Evolutionary conservation across 2,888 invertebrate species (phyloP), one percentile per base, ranked within the genome.

Genomic region (Archips crataeganus): DNA sequence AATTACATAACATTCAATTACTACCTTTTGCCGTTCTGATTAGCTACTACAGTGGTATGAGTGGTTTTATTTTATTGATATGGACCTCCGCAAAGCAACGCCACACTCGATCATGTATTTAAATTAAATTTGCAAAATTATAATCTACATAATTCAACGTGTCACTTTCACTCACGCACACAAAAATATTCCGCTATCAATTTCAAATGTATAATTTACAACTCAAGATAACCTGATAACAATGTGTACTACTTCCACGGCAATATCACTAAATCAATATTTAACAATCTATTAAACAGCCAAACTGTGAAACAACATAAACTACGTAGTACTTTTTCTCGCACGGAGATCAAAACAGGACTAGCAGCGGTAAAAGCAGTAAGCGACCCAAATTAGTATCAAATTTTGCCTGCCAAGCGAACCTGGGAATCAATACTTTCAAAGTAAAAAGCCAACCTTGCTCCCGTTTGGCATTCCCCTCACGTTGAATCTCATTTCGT

Each of bases 371-470:
- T 10, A 3, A 57, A 57, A 59, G 8, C 9, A 13, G 15, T 57
- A 36, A 70, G 45, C 70, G 45, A 42, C 64, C 47, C 10, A 15
- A 71, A 71, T 66, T 61, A 54, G 42, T 61, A 63, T 57, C 62
- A 42, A 49, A 72, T 63, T 72, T 54, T 61, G 57, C 47, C 47
- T 62, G 45, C 61, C 23, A 2, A 23, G 39, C 45, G 36, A 42
- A 65, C 51, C 45, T 57, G 15, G 3, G 15, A 45, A 67, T 67
- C 72, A 45, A 67, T 72, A 62, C 42, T 67, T 34, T 54, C 13
- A 36, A 54, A 54, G 45, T 49, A 61, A 72, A 72, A 67, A 10
- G 67, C 54, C 23, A 66, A 54, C 32, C 34, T 45, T 67, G 32
- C 57, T 32, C 57, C 13, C 61, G 36, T 60, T 71, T 59, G 8